Conservation (phyloP, 2,797 vertebrate species). For the Xyrichtys novacula region DNA sequence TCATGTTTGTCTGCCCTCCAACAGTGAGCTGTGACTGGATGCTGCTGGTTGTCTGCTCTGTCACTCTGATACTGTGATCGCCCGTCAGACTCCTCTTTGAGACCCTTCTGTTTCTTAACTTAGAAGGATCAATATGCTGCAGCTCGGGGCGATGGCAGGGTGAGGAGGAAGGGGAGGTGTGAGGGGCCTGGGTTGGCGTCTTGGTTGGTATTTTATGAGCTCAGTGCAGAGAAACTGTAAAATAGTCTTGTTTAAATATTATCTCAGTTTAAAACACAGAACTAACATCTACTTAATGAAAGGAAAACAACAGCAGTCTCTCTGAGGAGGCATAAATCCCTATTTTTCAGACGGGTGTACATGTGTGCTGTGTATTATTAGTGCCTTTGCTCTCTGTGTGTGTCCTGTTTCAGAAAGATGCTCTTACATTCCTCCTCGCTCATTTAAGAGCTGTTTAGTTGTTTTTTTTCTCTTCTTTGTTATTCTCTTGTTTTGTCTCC, state of each 20-base stretch:
- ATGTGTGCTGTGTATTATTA: constrained; percentile 14
- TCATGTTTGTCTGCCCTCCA: constrained; percentile 28
- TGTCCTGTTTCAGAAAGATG: constrained; percentile 25
- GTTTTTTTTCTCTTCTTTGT: constrained; percentile 23
- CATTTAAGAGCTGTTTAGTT: constrained; percentile 14
- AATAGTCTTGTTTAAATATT: constrained; percentile 16
- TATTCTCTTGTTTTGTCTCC: constrained; percentile 41
- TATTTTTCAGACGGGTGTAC: constrained; percentile 5
- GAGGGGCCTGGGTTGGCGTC: neutral
- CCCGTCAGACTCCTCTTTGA: constrained; percentile 48
- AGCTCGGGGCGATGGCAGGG: neutral
- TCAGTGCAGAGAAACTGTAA: neutral
- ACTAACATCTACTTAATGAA: constrained; percentile 13
- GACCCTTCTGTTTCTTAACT: constrained; percentile 41
- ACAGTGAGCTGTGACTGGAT: constrained; percentile 18
- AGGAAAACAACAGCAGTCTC: constrained; percentile 15
- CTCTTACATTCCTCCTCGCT: constrained; percentile 3
- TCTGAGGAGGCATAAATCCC: neutral
- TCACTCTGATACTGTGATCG: constrained; percentile 25
- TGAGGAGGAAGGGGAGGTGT: neutral
- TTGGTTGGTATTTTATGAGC: constrained; percentile 7
- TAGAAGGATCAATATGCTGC: constrained; percentile 23
- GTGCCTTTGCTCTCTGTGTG: constrained; percentile 21
- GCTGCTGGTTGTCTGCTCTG: constrained; percentile 31
- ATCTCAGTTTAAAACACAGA: constrained; percentile 4